A percentile compares a stretch with the other conserved stretches of the same genome.
These are phyloP conservation scores for Heliornis fulica DNA, from an alignment of 2,113 vertebrate genomes.

Conservation along the genomic window DNA sequence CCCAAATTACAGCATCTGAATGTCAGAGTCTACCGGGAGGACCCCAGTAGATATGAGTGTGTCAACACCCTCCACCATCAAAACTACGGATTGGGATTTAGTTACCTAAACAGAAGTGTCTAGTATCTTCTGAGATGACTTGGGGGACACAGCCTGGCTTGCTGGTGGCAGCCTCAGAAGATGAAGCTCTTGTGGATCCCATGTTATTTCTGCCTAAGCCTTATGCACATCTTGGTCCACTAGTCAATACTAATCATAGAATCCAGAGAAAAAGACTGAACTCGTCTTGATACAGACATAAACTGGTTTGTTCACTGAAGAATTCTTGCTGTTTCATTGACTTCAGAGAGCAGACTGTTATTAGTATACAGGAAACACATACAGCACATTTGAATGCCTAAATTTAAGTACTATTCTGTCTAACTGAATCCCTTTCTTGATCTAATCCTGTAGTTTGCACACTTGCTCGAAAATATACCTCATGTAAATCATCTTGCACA, in stretches of 20 bases:
- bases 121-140: background rate
- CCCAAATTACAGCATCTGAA: background rate
- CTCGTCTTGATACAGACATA: background rate
- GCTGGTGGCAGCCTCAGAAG: background rate
- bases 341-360: background rate
- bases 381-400: background rate
- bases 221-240: background rate
- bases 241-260: background rate
- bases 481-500: background rate
- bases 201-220: background rate
- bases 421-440: background rate
- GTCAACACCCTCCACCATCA: background rate
- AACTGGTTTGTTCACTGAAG: background rate
- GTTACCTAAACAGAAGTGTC: background rate
- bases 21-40: background rate
- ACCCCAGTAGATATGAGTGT: accelerated
- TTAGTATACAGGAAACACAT: background rate
- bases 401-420: background rate
- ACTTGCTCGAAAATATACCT: background rate
- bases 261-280: background rate
- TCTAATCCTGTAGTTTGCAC: background rate
- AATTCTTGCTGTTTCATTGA: background rate
- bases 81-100: background rate
- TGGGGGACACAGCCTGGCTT: background rate
- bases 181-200: background rate